Conservation (phyloP, 2,797 vertebrate species). For the Diglossa cyanea region DNA sequence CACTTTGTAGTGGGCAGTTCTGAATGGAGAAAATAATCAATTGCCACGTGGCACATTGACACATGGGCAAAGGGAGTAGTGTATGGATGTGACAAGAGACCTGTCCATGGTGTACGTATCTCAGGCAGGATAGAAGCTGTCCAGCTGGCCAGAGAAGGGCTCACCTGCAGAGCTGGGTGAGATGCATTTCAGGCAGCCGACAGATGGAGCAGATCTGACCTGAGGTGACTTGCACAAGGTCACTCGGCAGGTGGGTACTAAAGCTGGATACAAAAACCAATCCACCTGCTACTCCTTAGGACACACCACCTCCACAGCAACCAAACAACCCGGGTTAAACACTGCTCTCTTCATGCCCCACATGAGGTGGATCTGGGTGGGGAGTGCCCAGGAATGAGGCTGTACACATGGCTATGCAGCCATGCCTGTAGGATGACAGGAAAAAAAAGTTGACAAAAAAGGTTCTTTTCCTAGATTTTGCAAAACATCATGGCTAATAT, state of each 20-base stretch:
- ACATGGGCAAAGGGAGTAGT: background rate
- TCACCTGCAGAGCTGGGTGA: background rate
- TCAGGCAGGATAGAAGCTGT: background rate
- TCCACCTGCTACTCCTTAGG: background rate
- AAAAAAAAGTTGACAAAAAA: background rate
- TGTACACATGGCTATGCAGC: background rate
- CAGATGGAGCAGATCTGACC: background rate
- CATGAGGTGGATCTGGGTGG: background rate
- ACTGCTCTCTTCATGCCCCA: background rate
- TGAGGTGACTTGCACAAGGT: background rate
- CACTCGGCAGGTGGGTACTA: background rate
- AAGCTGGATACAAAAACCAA: background rate
- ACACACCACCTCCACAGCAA: background rate
- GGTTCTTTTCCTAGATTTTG: background rate
- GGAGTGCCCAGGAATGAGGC: background rate
- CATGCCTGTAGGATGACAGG: background rate
- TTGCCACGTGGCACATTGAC: accelerated
- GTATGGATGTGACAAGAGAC: background rate
- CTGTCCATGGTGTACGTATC: background rate
- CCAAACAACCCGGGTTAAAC: background rate
- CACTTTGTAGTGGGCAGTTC: background rate
- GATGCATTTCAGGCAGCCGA: background rate
- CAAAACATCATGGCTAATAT: background rate
- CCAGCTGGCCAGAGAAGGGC: background rate
- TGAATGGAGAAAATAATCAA: background rate